Evolutionary conservation across 2,888 invertebrate species (phyloP).

Genomic region (Hirtodrosophila duncani): DNA sequence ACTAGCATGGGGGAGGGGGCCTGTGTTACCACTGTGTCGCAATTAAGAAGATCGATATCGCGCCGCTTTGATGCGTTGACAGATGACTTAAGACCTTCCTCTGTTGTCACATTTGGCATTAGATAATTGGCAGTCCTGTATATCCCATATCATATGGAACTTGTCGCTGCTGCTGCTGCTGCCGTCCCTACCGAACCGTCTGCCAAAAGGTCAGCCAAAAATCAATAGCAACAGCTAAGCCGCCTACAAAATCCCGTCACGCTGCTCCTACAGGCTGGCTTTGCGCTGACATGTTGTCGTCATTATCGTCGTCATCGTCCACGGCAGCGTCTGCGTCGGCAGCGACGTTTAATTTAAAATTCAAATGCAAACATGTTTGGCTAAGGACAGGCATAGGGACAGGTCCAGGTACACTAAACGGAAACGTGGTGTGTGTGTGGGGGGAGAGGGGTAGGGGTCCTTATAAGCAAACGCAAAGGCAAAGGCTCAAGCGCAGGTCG

Average conservation of each 20-base stretch:
- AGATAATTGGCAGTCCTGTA: slow-evolving; percentile 23
- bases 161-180: too few relatives aligned
- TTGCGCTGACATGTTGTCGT: slow-evolving; percentile 37
- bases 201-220: slow-evolving; percentile 40
- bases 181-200: not conserved
- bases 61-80: not conserved
- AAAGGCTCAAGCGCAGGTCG: not conserved
- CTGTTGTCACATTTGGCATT: not conserved
- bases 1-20: too few relatives aligned
- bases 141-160: slow-evolving; percentile 20
- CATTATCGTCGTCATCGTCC: slow-evolving; percentile 25
- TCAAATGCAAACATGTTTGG: slow-evolving; percentile 59
- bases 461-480: too few relatives aligned
- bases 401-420: slow-evolving; percentile 28
- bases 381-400: too few relatives aligned
- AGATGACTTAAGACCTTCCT: not conserved
- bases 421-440: not conserved
- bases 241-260: not conserved
- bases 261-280: slow-evolving; percentile 15
- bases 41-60: too few relatives aligned
- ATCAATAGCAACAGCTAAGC: slow-evolving; percentile 26
- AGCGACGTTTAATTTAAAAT: slow-evolving; percentile 63
- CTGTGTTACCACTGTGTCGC: too few relatives aligned
- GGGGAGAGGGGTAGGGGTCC: not conserved
- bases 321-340: slow-evolving; percentile 2